Conservation (phyloP, 2,797 vertebrate genomes). For the Phoeniculus purpureus region DNA sequence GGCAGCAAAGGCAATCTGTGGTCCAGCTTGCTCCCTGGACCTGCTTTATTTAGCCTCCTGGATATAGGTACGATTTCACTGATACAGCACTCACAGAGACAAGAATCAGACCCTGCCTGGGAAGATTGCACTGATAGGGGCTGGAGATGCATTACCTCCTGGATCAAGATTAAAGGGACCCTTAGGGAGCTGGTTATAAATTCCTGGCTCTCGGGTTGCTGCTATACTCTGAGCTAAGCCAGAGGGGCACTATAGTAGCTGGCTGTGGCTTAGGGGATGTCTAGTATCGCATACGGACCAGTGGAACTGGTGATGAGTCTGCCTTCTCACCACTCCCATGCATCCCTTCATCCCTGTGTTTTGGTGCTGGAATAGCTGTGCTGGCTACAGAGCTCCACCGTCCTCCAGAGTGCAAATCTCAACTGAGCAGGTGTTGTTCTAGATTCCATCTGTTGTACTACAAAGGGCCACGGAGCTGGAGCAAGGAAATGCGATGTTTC, state of each 20-base stretch:
- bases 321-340: neutral
- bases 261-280: neutral
- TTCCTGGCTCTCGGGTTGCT: slow-evolving; percentile 56
- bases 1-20: slow-evolving; percentile 41
- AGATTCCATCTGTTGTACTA: neutral
- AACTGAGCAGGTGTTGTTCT: neutral
- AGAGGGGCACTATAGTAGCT: neutral
- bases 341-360: neutral
- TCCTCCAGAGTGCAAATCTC: neutral
- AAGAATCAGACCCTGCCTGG: slow-evolving; percentile 42
- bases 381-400: neutral
- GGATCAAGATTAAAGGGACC: slow-evolving; percentile 65
- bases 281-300: neutral
- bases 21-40: slow-evolving; percentile 57
- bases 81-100: slow-evolving; percentile 29
- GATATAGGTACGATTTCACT: slow-evolving; percentile 20
- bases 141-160: slow-evolving; percentile 47
- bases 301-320: neutral
- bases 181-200: slow-evolving; percentile 59
- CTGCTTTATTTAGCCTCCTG: slow-evolving; percentile 10
- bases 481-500: neutral
- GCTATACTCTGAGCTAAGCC: slow-evolving; percentile 55
- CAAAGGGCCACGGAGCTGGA: neutral
- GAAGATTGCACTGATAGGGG: slow-evolving; percentile 60
- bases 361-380: neutral